These are phyloP conservation scores for Drosophila nasuta DNA, from an alignment of 1,140 invertebrate species.

Conservation along the genomic window DNA sequence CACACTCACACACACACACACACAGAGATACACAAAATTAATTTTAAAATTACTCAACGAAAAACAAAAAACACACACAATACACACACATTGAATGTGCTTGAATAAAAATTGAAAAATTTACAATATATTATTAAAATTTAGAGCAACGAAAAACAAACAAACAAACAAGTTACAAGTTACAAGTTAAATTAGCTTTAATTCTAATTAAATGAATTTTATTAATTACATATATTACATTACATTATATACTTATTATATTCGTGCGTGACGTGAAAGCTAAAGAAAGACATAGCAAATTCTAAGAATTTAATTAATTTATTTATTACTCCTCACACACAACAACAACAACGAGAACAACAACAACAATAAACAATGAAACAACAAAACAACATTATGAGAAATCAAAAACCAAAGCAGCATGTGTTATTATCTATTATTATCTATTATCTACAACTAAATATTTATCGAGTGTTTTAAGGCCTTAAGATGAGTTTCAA, in stretches of 20 bases:
- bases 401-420: slow-evolving; percentile 63
- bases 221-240: slow-evolving; percentile 28
- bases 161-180: slow-evolving; percentile 6
- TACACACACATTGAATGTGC: slow-evolving; percentile 29
- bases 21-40: slow-evolving; percentile 6
- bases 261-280: slow-evolving; percentile 67
- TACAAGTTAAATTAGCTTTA: slow-evolving; percentile 39
- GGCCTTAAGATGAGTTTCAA: slow-evolving; percentile 69
- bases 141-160: slow-evolving; percentile 1
- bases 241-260: slow-evolving; percentile 27
- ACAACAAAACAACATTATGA: slow-evolving; percentile 31
- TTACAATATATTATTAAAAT: slow-evolving; percentile 7
- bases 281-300: slow-evolving; percentile 83
- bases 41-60: slow-evolving; percentile 35
- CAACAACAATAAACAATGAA: slow-evolving; percentile 29
- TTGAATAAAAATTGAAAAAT: slow-evolving; percentile 20
- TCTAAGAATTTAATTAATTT: slow-evolving; percentile 83
- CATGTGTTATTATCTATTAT: slow-evolving; percentile 75
- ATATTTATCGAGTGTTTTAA: slow-evolving; percentile 53
- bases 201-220: slow-evolving; percentile 37
- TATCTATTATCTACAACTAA: slow-evolving; percentile 15
- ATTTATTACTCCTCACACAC: slow-evolving; percentile 51
- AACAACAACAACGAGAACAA: slow-evolving; percentile 25
- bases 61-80: slow-evolving; percentile 5
- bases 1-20: slow-evolving; percentile 24